Conservation (phyloP, 2,888 invertebrate genomes). For the Caenorhabditis uteleia region DNA sequence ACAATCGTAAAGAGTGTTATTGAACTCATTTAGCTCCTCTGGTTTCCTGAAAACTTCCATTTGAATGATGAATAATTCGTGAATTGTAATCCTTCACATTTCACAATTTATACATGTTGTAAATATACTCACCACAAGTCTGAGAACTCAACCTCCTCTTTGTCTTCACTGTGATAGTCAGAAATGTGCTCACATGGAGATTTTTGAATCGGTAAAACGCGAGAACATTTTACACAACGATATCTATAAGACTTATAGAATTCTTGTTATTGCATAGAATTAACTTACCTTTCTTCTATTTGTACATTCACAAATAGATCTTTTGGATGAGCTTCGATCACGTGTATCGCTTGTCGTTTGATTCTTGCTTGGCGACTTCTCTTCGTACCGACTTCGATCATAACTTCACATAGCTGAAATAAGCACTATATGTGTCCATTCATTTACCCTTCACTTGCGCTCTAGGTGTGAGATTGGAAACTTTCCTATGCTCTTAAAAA, state of each 20-base stretch:
- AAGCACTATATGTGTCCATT: no score
- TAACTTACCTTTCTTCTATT: not conserved
- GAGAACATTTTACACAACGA: constrained; percentile 10
- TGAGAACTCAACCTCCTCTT: constrained; percentile 4
- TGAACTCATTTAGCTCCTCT: constrained; percentile 5
- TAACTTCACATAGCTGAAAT: constrained; percentile 9
- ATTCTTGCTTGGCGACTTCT: constrained; percentile 15
- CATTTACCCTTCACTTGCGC: no score
- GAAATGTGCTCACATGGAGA: constrained; percentile 32
- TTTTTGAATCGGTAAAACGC: constrained; percentile 10
- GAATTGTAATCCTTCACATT: no score
- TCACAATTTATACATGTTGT: not conserved
- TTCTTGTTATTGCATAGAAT: no score
- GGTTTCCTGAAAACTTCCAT: constrained; percentile 12
- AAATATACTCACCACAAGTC: constrained; percentile 23
- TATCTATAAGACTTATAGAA: no score
- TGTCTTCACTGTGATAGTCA: constrained; percentile 3
- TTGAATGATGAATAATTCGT: no score
- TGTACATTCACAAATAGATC: not conserved
- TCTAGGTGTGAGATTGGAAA: no score
- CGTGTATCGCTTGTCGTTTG: constrained; percentile 11
- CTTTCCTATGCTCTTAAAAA: no score
- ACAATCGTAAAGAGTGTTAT: constrained; percentile 6
- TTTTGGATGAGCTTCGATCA: constrained; percentile 5
- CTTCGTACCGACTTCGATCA: constrained; percentile 10